phyloP scores from a whole-genome alignment of 2,888 invertebrate species.

The Fragum whitleyi region DNA sequence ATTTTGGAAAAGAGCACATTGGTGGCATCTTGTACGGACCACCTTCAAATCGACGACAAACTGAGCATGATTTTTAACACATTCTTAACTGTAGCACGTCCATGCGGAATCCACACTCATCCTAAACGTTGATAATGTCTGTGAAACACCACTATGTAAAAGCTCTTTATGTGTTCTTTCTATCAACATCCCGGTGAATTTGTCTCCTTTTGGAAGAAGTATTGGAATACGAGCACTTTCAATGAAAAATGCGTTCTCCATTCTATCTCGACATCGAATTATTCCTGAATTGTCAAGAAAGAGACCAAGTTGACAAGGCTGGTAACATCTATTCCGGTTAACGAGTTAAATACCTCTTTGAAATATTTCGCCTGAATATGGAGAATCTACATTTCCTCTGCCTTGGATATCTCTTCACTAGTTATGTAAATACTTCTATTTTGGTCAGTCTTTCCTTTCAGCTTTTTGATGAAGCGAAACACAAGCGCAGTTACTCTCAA shows the following conservation, averaged over 20 bases:
- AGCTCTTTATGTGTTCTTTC: conserved; percentile 44
- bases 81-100: conserved; percentile 32
- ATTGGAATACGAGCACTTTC: conserved; percentile 47
- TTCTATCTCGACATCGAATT: conserved; percentile 45
- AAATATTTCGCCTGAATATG: conserved; percentile 19
- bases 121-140: conserved; percentile 36
- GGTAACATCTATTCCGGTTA: background rate
- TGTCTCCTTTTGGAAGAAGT: conserved; percentile 44
- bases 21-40: conserved; percentile 46
- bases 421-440: background rate
- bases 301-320: conserved; percentile 35
- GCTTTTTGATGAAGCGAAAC: conserved; percentile 27
- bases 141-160: conserved; percentile 49
- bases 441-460: background rate
- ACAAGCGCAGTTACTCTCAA: conserved; percentile 31
- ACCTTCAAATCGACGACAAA: conserved; percentile 46
- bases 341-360: background rate
- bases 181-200: conserved; percentile 37
- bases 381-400: conserved; percentile 40
- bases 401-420: conserved; percentile 26
- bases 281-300: conserved; percentile 33
- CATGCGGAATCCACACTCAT: conserved; percentile 40
- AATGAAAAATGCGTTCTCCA: conserved; percentile 48
- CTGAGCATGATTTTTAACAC: conserved; percentile 26
- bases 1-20: conserved; percentile 40